These are phyloP conservation scores for Hydrolagus affinis DNA, from an alignment of 2,113 vertebrate species.

Conservation along the genomic window DNA sequence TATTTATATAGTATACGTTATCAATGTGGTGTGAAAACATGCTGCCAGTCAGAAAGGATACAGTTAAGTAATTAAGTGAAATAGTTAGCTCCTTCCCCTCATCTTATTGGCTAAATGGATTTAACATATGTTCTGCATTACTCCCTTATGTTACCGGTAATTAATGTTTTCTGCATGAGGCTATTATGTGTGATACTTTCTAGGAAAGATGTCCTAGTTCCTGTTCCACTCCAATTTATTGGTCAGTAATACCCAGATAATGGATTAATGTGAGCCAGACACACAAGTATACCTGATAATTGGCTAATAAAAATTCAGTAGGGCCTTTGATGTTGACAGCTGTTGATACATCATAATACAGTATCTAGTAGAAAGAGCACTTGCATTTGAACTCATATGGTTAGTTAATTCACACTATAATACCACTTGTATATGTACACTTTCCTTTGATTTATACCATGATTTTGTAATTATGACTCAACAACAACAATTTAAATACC, in stretches of 20 bases:
- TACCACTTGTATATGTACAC: neutral
- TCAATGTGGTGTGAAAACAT: neutral
- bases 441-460: neutral
- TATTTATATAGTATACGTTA: neutral
- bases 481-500: too few species aligned
- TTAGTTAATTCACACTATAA: neutral
- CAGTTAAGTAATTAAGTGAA: neutral
- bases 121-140: constrained; percentile 15
- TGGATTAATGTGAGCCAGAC: constrained; percentile 17
- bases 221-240: constrained; percentile 11
- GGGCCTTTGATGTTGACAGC: neutral
- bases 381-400: neutral
- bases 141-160: neutral
- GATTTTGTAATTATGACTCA: neutral
- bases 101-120: neutral
- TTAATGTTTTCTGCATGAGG: constrained; percentile 20
- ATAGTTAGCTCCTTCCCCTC: neutral
- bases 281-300: neutral
- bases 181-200: constrained; percentile 4
- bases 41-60: neutral
- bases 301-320: constrained; percentile 10
- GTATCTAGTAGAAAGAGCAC: neutral
- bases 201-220: constrained; percentile 17
- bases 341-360: neutral
- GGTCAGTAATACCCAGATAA: constrained; percentile 4